These are phyloP conservation scores for Galagoides demidoff DNA, from an alignment of 2,797 vertebrate genomes.

Conservation along the genomic window DNA sequence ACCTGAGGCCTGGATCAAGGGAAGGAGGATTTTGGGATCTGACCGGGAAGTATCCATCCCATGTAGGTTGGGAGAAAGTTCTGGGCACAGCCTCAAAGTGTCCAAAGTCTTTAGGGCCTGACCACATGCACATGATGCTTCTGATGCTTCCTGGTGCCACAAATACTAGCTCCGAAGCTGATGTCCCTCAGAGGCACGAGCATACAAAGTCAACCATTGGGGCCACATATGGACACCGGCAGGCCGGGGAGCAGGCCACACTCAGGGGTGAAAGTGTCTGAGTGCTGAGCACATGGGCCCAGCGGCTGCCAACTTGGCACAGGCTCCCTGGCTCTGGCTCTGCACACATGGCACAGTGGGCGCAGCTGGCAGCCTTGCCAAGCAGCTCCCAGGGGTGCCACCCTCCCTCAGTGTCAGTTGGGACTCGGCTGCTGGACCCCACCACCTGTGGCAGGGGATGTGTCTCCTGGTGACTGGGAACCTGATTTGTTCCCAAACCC, in stretches of 20 bases:
- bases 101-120: background rate
- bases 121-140: no score
- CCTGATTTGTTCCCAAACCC: background rate
- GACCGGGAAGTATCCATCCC: background rate
- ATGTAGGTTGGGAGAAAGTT: background rate
- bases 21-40: rapidly evolving
- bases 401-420: no score
- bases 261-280: slow-evolving; percentile 70
- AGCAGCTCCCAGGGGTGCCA: slow-evolving; percentile 88
- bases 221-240: rapidly evolving
- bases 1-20: background rate
- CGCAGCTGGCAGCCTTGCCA: slow-evolving; percentile 91
- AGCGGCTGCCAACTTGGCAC: slow-evolving; percentile 92
- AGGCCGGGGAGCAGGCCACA: rapidly evolving
- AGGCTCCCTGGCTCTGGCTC: slow-evolving; percentile 88
- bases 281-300: slow-evolving; percentile 90
- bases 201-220: background rate
- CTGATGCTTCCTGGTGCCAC: no score
- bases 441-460: slow-evolving; percentile 88
- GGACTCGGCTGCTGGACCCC: no score
- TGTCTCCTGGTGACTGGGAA: slow-evolving; percentile 90
- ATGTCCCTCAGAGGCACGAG: no score
- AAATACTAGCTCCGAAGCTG: rapidly evolving
- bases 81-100: background rate
- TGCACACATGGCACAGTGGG: slow-evolving; percentile 92